A percentile compares a stretch with the other conserved stretches of the same genome.
phyloP scores from a whole-genome alignment of 2,797 vertebrate species.

The Chaunax sp. region DNA sequence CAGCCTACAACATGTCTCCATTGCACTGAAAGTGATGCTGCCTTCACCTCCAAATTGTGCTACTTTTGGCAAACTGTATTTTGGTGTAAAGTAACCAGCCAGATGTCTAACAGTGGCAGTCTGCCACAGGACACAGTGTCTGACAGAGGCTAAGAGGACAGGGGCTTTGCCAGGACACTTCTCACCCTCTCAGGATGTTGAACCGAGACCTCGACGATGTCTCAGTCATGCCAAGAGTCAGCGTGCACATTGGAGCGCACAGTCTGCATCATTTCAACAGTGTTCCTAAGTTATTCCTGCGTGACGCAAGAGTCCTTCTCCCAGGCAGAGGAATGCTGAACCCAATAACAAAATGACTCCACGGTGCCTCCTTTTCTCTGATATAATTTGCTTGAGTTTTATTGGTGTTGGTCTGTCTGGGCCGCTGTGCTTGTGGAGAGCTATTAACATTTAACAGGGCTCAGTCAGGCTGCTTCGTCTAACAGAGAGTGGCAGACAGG shows the following conservation, averaged over 20 bases:
- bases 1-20: no score
- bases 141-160: conserved; percentile 54
- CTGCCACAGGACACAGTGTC: conserved; percentile 42
- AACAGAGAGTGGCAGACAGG: conserved; percentile 33
- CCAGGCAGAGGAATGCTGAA: conserved; percentile 47
- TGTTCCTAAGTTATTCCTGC: conserved; percentile 31
- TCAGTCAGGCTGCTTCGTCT: conserved; percentile 51
- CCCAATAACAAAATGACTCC: conserved; percentile 60
- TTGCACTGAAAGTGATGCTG: neutral
- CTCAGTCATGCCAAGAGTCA: conserved; percentile 20
- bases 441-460: conserved; percentile 80
- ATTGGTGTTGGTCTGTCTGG: conserved; percentile 73
- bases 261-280: conserved; percentile 17
- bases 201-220: conserved; percentile 31
- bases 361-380: conserved; percentile 65
- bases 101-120: conserved; percentile 47
- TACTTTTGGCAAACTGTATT: no score
- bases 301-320: conserved; percentile 48
- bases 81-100: no score
- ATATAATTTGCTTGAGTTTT: conserved; percentile 78
- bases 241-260: conserved; percentile 14
- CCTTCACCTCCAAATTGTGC: conserved; percentile 34
- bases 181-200: conserved; percentile 55
- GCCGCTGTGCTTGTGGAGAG: conserved; percentile 70
- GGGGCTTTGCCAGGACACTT: conserved; percentile 61